Conservation (phyloP, 30 jellyfish, hydroid and myxozoan species). For the Mastigias papua region DNA sequence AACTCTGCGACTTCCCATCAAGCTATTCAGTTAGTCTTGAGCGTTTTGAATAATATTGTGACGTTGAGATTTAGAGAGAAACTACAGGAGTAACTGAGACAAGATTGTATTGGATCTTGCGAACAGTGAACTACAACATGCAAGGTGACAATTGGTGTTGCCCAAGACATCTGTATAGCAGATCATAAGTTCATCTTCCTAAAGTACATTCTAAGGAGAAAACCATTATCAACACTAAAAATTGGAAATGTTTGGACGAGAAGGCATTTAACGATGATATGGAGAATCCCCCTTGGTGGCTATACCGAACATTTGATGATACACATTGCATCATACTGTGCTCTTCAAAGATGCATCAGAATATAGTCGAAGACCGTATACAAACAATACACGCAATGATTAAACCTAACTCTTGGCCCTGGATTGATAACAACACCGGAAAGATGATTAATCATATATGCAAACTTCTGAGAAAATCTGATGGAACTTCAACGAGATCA, state of each 20-base stretch:
- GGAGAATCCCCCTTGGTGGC: constrained; percentile 65
- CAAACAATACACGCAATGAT: constrained; percentile 57
- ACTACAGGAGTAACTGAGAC: too few relatives aligned
- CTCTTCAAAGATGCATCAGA: constrained; percentile 64
- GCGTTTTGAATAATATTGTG: too few relatives aligned
- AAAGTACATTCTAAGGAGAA: too few relatives aligned
- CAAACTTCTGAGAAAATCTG: constrained; percentile 47
- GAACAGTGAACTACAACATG: too few relatives aligned
- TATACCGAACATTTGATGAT: constrained; percentile 49
- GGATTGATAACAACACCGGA: constrained; percentile 66
- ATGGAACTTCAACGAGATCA: constrained; percentile 56
- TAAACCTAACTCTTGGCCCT: constrained; percentile 57
- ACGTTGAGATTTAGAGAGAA: too few relatives aligned
- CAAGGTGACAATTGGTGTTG: too few relatives aligned
- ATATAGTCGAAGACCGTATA: constrained; percentile 60
- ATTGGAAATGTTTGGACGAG: constrained; percentile 42
- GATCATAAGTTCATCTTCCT: too few relatives aligned
- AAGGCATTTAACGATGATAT: constrained; percentile 47
- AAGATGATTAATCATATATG: constrained; percentile 51
- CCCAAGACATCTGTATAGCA: too few relatives aligned
- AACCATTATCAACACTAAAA: constrained; percentile 41
- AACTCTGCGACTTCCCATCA: too few relatives aligned
- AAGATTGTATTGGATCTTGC: too few relatives aligned
- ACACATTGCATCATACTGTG: constrained; percentile 50
- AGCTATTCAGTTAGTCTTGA: too few relatives aligned